Evolutionary conservation across 92 coral and sea anemone genomes (phyloP).

Genomic region (Bergia puertoricense): DNA sequence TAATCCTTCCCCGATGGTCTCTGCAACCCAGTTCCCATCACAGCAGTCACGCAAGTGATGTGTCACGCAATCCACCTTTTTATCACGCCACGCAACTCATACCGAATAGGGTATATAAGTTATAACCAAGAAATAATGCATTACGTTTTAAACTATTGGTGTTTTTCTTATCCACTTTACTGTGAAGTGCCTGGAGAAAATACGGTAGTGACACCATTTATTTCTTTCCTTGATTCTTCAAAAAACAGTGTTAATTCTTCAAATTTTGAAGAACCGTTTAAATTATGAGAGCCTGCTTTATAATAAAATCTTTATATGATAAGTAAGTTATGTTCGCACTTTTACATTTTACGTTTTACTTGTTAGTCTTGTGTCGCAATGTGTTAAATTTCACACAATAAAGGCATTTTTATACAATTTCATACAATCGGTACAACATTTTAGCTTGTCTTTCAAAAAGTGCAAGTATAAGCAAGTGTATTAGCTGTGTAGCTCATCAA

Average conservation of each 20-base stretch:
- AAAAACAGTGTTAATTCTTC: background rate
- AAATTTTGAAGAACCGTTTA: too few species aligned
- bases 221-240: too few species aligned
- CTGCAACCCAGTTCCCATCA: constrained; percentile 28
- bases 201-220: too few species aligned
- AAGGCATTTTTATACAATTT: background rate
- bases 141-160: background rate
- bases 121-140: background rate
- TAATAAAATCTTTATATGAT: too few species aligned
- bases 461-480: background rate
- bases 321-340: background rate
- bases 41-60: constrained; percentile 31
- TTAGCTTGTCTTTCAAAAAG: constrained; percentile 1
- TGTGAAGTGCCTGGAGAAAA: background rate
- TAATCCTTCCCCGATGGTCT: constrained; percentile 58
- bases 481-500: background rate
- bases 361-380: background rate
- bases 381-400: background rate
- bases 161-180: background rate
- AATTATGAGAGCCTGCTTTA: background rate
- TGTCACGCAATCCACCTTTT: background rate
- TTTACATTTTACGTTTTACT: background rate
- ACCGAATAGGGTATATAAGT: background rate
- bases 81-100: background rate
- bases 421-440: background rate